Base-by-base conservation (phyloP, 2,113 vertebrate genomes). In the Benitochromis conjunctus region DNA sequence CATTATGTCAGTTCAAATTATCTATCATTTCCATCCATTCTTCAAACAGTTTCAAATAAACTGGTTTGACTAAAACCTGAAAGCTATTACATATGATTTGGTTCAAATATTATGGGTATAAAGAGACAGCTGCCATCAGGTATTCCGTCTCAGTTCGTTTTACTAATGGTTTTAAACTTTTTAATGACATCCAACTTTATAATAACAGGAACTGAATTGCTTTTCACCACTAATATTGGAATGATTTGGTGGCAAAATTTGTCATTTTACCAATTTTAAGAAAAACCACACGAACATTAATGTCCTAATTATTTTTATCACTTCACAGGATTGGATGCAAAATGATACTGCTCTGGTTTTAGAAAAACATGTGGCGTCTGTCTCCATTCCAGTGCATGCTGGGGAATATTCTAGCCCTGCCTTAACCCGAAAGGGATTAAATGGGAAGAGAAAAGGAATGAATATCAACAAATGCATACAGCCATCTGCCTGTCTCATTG, bases 391-490 rank as follows among this genome's bases (percentile, higher is more conserved):
- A 38, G 9, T 80, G 81, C 60, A 78, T 82, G 76, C 81, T 87
- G 81, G 78, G 80, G 88, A 84, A 53, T 19, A 13, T 21, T 26
- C 9, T 78, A 41, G 41, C 79, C 74, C 38, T 3, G 14, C 31
- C 36, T 9, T 76, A 64, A 84, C 89, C 82, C 24, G 2, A n/a
- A 36, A 80, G 24, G 60, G 88, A 88, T 91, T 89, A 87, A 66
- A 48, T 43, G 43, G 36, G 57, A 86, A 79, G 79, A 36, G 34
- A 82, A 78, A 83, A 24, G 29, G 57, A 88, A 57, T 84, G 81
- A 91, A 64, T 88, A 79, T 87, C 88, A 91, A 81, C 79, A 81
- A 84, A 85, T 85, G 85, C 78, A 79, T 66, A 79, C 80, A 74
- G 79, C 82, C 85, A 66, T 80, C 58, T 43, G 7, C 55, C 57